Conservation (phyloP, 92 coral and sea anemone species). For the Epizoanthus illoricatus region DNA sequence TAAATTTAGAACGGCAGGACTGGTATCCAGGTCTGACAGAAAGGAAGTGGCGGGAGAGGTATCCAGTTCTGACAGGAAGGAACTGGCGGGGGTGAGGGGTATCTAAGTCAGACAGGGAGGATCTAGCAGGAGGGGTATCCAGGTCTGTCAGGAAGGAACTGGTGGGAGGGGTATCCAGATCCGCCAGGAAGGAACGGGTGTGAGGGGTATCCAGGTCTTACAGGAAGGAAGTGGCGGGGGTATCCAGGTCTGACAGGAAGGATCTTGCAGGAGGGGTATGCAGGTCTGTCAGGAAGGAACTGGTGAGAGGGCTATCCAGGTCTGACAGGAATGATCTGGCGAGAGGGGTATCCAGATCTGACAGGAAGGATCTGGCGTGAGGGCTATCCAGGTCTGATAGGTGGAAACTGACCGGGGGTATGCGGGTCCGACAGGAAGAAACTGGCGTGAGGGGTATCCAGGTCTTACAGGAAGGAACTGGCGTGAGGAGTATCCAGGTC, state of each 20-base stretch:
- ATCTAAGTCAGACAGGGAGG: not conserved
- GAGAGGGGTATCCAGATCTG: not conserved
- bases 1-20: not conserved
- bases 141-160: not conserved
- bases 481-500: not conserved
- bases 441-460: not conserved
- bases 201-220: not conserved
- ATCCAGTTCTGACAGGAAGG: not conserved
- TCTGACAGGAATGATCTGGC: not conserved
- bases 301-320: not conserved
- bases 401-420: not conserved
- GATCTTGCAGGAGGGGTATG: not conserved
- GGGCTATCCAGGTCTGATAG: not conserved
- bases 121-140: not conserved
- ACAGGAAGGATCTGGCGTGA: not conserved
- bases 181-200: not conserved
- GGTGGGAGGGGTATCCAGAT: not conserved
- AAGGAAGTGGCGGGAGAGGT: not conserved
- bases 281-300: not conserved
- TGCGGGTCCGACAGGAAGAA: not conserved
- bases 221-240: not conserved
- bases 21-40: not conserved
- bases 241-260: not conserved
- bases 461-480: not conserved
- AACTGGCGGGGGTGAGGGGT: not conserved